These are phyloP conservation scores for Empidonax traillii DNA, from an alignment of 2,113 vertebrate genomes.

Conservation along the genomic window DNA sequence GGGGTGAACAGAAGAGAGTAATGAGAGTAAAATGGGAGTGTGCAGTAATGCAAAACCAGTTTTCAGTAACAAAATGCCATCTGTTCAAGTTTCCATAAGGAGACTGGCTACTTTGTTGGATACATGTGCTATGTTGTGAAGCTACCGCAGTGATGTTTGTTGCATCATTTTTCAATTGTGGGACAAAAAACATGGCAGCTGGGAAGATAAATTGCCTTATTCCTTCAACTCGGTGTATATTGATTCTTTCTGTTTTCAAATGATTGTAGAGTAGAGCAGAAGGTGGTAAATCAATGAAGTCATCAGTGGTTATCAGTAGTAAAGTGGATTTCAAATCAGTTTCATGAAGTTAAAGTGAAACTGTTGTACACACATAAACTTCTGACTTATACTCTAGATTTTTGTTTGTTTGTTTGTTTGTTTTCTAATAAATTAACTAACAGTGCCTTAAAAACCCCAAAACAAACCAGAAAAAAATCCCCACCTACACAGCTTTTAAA, in stretches of 20 bases:
- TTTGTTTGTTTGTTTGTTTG: background rate
- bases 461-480: rapidly evolving
- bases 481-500: background rate
- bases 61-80: background rate
- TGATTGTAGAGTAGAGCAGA: background rate
- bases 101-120: background rate
- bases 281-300: background rate
- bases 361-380: background rate
- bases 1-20: background rate
- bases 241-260: background rate
- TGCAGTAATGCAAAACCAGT: background rate
- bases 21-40: background rate
- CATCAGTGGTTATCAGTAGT: background rate
- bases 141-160: background rate
- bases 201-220: background rate
- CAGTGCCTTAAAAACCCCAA: background rate
- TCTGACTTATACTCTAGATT: background rate
- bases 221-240: background rate
- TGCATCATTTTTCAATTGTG: background rate
- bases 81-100: background rate
- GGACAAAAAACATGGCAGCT: background rate
- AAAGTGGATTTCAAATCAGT: background rate
- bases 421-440: background rate
- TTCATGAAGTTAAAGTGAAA: background rate
- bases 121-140: background rate